phyloP scores from a whole-genome alignment of 64 coral and sea anemone species.

The Porites lutea region DNA sequence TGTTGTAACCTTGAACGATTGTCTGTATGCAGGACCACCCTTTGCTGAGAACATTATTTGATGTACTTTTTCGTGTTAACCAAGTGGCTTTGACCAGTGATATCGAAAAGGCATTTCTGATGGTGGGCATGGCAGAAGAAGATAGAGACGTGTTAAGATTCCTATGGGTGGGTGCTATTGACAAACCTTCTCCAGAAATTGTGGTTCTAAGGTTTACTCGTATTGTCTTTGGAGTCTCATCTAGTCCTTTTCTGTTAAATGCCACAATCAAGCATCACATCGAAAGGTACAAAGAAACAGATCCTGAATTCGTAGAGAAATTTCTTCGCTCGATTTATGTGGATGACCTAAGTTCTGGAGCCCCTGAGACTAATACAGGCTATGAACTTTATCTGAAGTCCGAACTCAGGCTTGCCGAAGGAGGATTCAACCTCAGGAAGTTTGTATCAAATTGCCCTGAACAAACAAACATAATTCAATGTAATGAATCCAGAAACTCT shows the following conservation, averaged over 20 bases:
- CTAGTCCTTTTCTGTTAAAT: background rate
- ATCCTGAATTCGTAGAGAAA: constrained; percentile 19
- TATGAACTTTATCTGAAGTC: too few species aligned
- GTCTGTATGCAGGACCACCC: constrained; percentile 36
- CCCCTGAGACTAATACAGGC: too few species aligned
- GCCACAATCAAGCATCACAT: constrained; percentile 43
- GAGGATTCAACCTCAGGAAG: too few species aligned
- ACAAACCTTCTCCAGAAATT: constrained; percentile 17
- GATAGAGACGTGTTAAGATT: constrained; percentile 53
- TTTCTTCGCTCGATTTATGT: constrained; percentile 31
- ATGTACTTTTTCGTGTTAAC: constrained; percentile 46
- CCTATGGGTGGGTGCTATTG: constrained; percentile 51
- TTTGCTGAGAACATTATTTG: constrained; percentile 52
- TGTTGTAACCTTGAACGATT: constrained; percentile 42
- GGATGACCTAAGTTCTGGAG: background rate
- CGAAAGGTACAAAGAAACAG: background rate
- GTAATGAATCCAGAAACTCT: too few species aligned
- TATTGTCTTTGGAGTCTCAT: constrained; percentile 46
- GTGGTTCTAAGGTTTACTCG: constrained; percentile 40
- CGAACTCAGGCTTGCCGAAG: too few species aligned
- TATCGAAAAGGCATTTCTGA: constrained; percentile 59
- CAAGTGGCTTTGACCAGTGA: constrained; percentile 21
- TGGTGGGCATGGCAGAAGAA: constrained; percentile 9
- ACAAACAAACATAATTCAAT: too few species aligned
- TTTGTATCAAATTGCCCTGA: too few species aligned